Conservation (phyloP, 1,140 invertebrate genomes). For the Heterodera schachtii region DNA sequence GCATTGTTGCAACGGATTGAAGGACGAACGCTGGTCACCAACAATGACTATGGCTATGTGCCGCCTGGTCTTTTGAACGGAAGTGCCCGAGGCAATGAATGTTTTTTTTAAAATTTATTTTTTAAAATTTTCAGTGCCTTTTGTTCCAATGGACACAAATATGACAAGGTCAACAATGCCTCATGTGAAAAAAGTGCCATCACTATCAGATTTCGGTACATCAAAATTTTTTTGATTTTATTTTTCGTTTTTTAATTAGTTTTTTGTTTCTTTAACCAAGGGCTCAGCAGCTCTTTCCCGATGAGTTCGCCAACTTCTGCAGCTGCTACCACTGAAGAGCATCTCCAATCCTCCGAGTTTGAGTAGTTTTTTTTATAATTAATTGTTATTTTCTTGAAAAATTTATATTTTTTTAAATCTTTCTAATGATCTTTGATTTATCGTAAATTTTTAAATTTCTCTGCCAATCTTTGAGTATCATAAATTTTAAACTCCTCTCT, state of each 20-base stretch:
- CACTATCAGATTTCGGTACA: background rate
- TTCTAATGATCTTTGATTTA: no score
- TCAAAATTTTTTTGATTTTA: background rate
- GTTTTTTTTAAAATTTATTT: background rate
- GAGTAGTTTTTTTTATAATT: no score
- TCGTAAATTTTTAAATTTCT: no score
- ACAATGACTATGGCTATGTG: conserved; percentile 65
- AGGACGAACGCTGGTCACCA: background rate
- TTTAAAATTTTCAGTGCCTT: background rate
- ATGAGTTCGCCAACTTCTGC: background rate
- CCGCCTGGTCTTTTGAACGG: conserved; percentile 60
- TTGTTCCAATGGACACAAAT: background rate
- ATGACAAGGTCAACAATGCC: conserved; percentile 35
- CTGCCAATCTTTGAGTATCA: no score
- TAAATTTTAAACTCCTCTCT: no score
- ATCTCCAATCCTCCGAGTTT: no score
- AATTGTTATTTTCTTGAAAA: no score
- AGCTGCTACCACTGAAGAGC: no score
- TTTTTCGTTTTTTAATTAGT: background rate
- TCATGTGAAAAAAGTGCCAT: conserved; percentile 43
- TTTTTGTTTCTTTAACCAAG: background rate
- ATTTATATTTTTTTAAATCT: no score
- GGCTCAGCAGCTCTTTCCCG: background rate
- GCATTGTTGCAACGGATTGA: conserved; percentile 1
- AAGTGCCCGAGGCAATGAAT: conserved; percentile 34